Evolutionary conservation across 2,888 invertebrate species (phyloP), one percentile per base, ranked within the genome.

Genomic region (Polyploca ridens): DNA sequence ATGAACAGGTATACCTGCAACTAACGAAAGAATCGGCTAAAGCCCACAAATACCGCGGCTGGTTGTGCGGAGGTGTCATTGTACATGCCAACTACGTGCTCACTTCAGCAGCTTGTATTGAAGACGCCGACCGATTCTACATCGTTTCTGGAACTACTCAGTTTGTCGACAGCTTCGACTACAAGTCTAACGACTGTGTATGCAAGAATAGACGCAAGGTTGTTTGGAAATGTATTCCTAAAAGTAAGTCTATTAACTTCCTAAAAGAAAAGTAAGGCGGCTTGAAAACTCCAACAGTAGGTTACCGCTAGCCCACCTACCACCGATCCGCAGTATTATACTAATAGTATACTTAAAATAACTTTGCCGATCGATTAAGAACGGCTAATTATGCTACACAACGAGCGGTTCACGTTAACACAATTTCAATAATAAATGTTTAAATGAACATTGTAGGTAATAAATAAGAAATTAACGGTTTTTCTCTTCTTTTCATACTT

Each of bases 181-280:
- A 90, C 59, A 93, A 91, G 67, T 75, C 54, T 1, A 83, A 93
- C 64, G 81, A 89, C 0, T 94, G 93, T 66, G 90, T 90, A 7
- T 91, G 91, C 73, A 88, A 90, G 60, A 86, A 92, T 71, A 78
- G 93, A 3, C 83, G 93, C 4, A 86, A 79, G 68, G 93, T 93
- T 27, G 88, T 94, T 1, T 94, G 93, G 93, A 93, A 93, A 71
- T 94, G 93, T 80, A 89, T 93, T 49, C 93, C 93, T 13, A 93
- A 93, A 68, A 93, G 93, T 93, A 83, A 87, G 93, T 85, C 44
- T 59, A 0, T 57, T n/a, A 54, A 58, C 19, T 58, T 33, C 60
- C 14, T 11, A 46, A n/a, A 46, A 11, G 46, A 58, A 4, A 27
- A 27, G 27, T 27, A 27, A 27, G 27, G 27, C 27, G 27, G 27